Base-by-base conservation (phyloP, 2,797 vertebrate species). In the Anableps anableps region DNA sequence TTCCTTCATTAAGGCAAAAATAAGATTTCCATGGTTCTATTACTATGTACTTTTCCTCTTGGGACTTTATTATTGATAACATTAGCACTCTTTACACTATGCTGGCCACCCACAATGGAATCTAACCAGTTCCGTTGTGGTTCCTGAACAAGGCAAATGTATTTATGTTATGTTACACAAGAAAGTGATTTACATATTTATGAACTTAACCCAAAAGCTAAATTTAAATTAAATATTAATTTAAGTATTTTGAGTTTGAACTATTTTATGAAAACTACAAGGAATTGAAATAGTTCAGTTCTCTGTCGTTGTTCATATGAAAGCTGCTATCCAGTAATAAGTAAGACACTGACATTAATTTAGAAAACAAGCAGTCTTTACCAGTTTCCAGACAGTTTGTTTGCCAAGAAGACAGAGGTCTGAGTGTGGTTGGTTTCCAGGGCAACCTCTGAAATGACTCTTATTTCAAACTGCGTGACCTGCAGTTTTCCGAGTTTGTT, bases 371-470 rank as follows among this genome's bases (percentile, higher is more conserved):
- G 2, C 47, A 14, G 19, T 51, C 14, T 71, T 77, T 72, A 72
- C 8, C 34, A 78, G 50, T 79, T 47, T 34, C 72, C 72, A 77
- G 16, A 34, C 53, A 36, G 50, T 13, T 36, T 66, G 58, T 68
- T 70, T 79, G n/a, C 1, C 74, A 83, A 26, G 1, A n/a, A 72
- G 66, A 50, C 66, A 51, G 31, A 78, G 53, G 58, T 79, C 43
- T 31, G 41, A 38, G 45, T 75, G 75, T 75, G n/a, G 23, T 78
- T 45, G 4, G 81, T 93, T 89, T 81, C 85, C 83, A 90, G 26
- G 84, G 89, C 36, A 84, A 93, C 82, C 43, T 83, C 43, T 23
- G 26, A 64, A 79, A 73, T 43, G 58, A 78, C 43, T 26, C 47
- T 47, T 50, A 13, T 76, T 78, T 84, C 11, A 81, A 41, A 41